Conservation (phyloP, 2,888 invertebrate species). For the Glaucopsyche alexis region DNA sequence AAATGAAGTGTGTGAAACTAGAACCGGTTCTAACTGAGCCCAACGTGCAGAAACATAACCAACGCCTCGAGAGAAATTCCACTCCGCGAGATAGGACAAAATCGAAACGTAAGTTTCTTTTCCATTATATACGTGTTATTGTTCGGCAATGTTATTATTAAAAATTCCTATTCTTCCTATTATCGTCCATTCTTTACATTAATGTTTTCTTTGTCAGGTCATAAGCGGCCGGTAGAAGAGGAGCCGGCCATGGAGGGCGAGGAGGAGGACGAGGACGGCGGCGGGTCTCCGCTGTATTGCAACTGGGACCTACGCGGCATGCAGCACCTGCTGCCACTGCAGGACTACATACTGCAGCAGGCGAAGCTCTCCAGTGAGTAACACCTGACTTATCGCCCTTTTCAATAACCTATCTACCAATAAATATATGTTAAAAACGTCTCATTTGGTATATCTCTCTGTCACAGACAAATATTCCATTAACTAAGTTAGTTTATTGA, state of each 20-base stretch:
- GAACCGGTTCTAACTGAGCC: slow-evolving; percentile 75
- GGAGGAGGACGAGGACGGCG: slow-evolving; percentile 80
- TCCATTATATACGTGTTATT: not conserved
- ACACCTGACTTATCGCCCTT: not conserved
- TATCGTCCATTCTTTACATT: not conserved
- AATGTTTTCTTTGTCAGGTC: slow-evolving; percentile 49
- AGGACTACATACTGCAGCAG: slow-evolving; percentile 93
- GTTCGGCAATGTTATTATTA: no score
- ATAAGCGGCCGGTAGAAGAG: slow-evolving; percentile 59
- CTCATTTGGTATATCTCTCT: no score
- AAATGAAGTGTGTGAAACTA: slow-evolving; percentile 69
- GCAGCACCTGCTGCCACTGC: slow-evolving; percentile 89
- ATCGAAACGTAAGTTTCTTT: slow-evolving; percentile 61
- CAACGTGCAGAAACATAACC: slow-evolving; percentile 75
- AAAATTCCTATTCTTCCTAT: not conserved
- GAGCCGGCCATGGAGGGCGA: slow-evolving; percentile 58
- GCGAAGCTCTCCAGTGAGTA: slow-evolving; percentile 85
- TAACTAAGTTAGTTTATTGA: no score
- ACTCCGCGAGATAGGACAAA: slow-evolving; percentile 70
- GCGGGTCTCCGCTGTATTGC: slow-evolving; percentile 84
- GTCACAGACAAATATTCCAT: no score
- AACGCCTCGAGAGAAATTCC: slow-evolving; percentile 70
- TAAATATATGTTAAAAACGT: no score
- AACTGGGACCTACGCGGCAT: slow-evolving; percentile 85
- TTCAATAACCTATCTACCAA: no score